Evolutionary conservation across 2,797 vertebrate genomes (phyloP).

Genomic region (Manis javanica): DNA sequence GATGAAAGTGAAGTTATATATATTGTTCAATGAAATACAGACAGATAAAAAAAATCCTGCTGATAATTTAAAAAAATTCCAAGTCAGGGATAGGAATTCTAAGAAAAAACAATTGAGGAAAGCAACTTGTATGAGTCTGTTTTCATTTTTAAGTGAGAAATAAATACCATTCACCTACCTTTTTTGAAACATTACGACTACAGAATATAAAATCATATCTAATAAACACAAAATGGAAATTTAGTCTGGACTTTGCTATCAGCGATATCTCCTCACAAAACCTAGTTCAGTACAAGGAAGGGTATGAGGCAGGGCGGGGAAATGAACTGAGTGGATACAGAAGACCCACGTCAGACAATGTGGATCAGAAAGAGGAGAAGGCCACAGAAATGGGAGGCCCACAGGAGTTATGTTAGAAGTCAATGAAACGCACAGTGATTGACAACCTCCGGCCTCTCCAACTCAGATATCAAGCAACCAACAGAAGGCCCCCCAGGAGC

Average conservation of each 20-base stretch:
- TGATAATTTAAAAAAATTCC: neutral
- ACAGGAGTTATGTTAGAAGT: too few species aligned
- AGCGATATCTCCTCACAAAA: neutral
- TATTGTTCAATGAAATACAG: neutral
- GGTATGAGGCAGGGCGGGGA: neutral
- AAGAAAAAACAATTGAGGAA: neutral
- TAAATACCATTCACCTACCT: neutral
- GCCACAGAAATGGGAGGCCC: neutral
- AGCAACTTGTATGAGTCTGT: neutral
- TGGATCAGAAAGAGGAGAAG: neutral
- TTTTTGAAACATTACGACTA: neutral
- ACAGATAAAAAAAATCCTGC: constrained; percentile 24
- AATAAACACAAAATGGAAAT: constrained; percentile 36
- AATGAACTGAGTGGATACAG: neutral
- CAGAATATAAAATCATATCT: constrained; percentile 29
- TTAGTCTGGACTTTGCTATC: neutral
- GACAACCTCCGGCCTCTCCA: neutral
- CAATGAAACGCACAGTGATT: neutral
- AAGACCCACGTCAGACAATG: neutral
- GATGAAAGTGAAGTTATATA: constrained; percentile 4
- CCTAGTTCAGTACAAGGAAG: neutral
- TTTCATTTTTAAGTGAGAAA: constrained; percentile 43
- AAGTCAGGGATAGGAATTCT: neutral
- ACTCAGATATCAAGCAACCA: neutral
- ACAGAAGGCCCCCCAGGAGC: neutral